Evolutionary conservation across 2,113 vertebrate genomes (phyloP), one percentile per base, ranked within the genome.

Genomic region (Cryptomyrus ogoouensis): DNA sequence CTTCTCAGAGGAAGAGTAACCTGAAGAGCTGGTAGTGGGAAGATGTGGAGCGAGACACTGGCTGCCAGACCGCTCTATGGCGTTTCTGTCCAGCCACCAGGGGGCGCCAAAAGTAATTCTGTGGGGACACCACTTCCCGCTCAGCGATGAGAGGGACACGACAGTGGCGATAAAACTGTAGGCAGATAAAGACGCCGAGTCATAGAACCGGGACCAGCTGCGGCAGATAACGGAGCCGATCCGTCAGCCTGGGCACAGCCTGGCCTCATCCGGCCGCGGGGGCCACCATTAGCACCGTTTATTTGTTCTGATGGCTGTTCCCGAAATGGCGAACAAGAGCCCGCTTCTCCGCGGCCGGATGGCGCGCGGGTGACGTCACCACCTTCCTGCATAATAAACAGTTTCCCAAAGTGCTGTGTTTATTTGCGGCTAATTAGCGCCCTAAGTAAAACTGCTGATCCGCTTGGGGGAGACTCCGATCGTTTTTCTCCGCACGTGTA

Each of bases 231-330:
- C 91, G 91, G 92, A 90, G 89, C 90, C 91, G 90, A 90, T 94
- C 89, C 94, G 94, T 94, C 93, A 94, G 92, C 91, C 19, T 15
- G 91, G 85, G 53, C 83, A 66, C 13, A 3, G 39, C 89, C 86
- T 91, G 35, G n/a, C 80, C 86, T 88, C 5, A 90, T 91, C 74
- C 90, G 70, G 90, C 77, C 90, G 91, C 89, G 35, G 90, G 90
- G 92, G 89, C 90, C 91, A 93, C 92, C 93, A 93, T 94, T 93
- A 94, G 90, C 15, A 53, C 39, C 83, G 92, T 95, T 96, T 95
- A 94, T 94, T 94, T 95, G 91, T 92, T 92, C 92, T 88, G 89
- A 0, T 88, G 93, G 90, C 85, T 3, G 89, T 91, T 93, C 92
- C 88, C 90, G 58, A 91, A 88, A 91, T 90, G 89, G 92, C 58